phyloP scores from a whole-genome alignment of 2,113 vertebrate genomes.

The Protobothrops flavoviridis region DNA sequence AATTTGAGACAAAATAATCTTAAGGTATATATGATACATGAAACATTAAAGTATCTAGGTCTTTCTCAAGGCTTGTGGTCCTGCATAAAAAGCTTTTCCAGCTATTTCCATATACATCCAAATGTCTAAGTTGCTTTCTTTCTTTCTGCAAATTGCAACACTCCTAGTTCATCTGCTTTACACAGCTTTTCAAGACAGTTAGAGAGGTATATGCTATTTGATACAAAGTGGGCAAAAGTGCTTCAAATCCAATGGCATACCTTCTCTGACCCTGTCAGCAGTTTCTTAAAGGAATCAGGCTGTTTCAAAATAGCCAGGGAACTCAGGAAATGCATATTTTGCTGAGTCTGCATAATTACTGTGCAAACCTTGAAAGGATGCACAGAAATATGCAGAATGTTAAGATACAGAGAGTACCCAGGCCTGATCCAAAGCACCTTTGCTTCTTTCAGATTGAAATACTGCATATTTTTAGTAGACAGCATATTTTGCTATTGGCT shows the following conservation, averaged over 20 bases:
- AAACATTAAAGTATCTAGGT: background rate
- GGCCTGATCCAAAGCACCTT: background rate
- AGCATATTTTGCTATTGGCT: background rate
- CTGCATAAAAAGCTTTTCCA: background rate
- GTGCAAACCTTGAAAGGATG: background rate
- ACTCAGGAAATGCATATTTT: background rate
- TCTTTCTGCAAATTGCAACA: background rate
- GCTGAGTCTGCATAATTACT: background rate
- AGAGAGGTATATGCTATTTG: background rate
- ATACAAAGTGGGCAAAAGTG: background rate
- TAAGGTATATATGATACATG: background rate
- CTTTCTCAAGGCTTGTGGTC: background rate
- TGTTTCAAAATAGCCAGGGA: background rate
- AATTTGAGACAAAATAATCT: background rate
- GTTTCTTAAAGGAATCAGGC: background rate
- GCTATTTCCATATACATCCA: background rate
- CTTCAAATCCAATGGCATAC: background rate
- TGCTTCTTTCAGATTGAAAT: background rate
- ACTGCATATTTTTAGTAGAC: background rate
- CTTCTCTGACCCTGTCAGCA: background rate
- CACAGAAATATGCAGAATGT: background rate
- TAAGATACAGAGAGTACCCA: background rate
- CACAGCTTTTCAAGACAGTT: background rate
- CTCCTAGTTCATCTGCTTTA: background rate
- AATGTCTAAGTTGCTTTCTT: background rate